These are phyloP conservation scores for Drosophila saltans DNA, from an alignment of 1,140 invertebrate species.

Conservation along the genomic window DNA sequence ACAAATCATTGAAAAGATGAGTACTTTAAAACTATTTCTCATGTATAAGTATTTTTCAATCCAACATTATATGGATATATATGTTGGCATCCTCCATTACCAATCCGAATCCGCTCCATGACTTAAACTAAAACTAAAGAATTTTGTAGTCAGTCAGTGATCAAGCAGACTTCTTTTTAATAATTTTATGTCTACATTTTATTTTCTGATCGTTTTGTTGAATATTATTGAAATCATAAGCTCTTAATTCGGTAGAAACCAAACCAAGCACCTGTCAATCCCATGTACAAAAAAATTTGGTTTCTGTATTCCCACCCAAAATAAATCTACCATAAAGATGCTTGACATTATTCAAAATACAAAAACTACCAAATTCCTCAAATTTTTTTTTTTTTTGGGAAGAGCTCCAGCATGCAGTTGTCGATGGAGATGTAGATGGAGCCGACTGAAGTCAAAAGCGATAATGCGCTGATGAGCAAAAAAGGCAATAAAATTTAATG, in stretches of 20 bases:
- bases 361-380: conserved; percentile 65
- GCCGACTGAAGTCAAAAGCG: conserved; percentile 30
- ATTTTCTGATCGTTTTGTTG: background rate
- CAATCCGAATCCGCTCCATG: background rate
- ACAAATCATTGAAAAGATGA: too few species aligned
- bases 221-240: conserved; percentile 37
- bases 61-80: too few species aligned
- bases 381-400: conserved; percentile 29
- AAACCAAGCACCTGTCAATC: conserved; percentile 32
- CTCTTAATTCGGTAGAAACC: conserved; percentile 35
- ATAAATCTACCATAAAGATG: conserved; percentile 70
- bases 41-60: too few species aligned
- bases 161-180: background rate
- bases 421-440: conserved; percentile 5
- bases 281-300: conserved; percentile 26
- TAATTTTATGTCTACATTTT: background rate
- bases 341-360: conserved; percentile 75
- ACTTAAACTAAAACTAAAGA: too few species aligned
- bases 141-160: background rate
- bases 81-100: too few species aligned
- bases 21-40: too few species aligned
- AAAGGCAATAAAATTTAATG: conserved; percentile 78
- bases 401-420: conserved; percentile 18
- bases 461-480: conserved; percentile 54
- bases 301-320: conserved; percentile 9